Conservation (phyloP, 2,113 vertebrate species). For the Tupaia chinensis region DNA sequence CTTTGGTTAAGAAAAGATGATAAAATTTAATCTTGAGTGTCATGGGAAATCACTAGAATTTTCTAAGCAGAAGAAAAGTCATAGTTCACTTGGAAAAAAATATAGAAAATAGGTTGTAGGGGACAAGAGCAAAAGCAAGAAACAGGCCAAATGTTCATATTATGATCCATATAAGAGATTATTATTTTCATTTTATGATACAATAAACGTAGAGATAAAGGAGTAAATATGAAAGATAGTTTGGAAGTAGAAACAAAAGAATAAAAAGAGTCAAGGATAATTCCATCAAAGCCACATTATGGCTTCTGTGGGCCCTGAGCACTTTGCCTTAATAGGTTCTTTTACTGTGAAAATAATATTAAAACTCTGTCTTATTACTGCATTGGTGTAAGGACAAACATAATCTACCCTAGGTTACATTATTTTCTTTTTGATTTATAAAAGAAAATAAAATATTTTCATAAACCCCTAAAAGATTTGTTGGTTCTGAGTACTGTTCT, state of each 20-base stretch:
- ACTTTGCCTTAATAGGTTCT: background rate
- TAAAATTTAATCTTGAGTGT: background rate
- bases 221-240: background rate
- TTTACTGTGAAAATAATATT: conserved; percentile 17
- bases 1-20: background rate
- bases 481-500: background rate
- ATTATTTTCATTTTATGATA: background rate
- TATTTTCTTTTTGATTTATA: conserved; percentile 5
- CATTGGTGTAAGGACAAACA: background rate
- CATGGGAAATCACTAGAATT: background rate
- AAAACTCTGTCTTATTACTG: background rate
- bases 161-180: background rate
- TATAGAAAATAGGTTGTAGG: background rate
- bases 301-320: background rate
- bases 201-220: background rate
- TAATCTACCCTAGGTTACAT: background rate
- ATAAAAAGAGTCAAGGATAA: background rate
- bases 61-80: background rate
- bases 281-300: background rate
- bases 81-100: background rate
- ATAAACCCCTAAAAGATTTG: background rate
- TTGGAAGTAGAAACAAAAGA: background rate
- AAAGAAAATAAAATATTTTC: conserved; percentile 34
- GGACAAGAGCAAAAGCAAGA: background rate
- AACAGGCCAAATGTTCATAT: background rate